Evolutionary conservation across 1,140 invertebrate species (phyloP), one percentile per base, ranked within the genome.

Genomic region (Stegodyphus dumicola): DNA sequence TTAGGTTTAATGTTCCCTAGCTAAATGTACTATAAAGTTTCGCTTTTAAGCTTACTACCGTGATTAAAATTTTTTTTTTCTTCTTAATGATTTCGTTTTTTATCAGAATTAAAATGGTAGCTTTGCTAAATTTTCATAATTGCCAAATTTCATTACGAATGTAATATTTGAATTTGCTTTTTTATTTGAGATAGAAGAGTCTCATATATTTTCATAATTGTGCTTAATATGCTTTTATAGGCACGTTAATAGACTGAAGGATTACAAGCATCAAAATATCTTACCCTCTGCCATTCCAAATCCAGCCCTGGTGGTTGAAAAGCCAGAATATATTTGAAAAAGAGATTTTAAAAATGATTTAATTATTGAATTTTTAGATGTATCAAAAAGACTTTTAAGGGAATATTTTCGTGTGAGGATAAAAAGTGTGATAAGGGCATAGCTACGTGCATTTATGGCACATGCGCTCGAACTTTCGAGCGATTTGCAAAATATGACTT

Each of bases 301-400:
- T 11, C 9, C 56, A 60, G 56, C 56, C 4, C 48, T 77, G 75
- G 75, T 77, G 75, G 75, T 17, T 15, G 54, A 60, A 60, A 60
- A 15, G 9, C 15, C 56, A 11, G 56, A 71, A 80, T 33, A 3
- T 33, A 80, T 51, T 80, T 77, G 49, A 52, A 18, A 80, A 80
- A 80, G 52, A 15, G 64, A 13, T 77, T 78, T 54, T 78, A 56
- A 71, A 71, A 80, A 80, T 17, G 52, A 13, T 74, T 51, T n/a
- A 54, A 76, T 78, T 54, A 33, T 33, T 33, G 33, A 33, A 33
- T 60, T 60, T 5, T 49, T 52, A 51, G 2, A 71, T 53, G 70
- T 81, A 81, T 81, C 77, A 81, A 81, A 81, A 81, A 74, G 70
- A 65, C 64, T 81, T 71, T 81, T 71, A 33, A 65, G 56, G 71